phyloP scores from a whole-genome alignment of 2,113 vertebrate genomes.

The Mixornis gularis region DNA sequence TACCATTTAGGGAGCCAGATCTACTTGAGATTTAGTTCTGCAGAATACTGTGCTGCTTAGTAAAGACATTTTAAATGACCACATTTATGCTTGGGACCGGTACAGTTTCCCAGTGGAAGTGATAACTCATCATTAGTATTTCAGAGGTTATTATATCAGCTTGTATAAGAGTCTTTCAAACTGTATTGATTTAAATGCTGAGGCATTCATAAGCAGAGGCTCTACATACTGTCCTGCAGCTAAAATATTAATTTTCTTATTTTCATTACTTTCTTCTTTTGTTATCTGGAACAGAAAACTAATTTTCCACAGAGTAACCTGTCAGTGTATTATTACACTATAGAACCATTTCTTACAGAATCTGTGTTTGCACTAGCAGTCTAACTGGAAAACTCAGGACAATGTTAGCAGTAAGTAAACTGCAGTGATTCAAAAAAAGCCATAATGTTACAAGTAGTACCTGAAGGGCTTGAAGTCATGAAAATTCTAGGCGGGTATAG shows the following conservation, averaged over 20 bases:
- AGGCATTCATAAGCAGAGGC: neutral
- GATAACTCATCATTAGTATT: slow-evolving; percentile 47
- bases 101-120: slow-evolving; percentile 12
- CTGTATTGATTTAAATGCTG: slow-evolving; percentile 15
- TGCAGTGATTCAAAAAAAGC: neutral
- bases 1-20: slow-evolving; percentile 49
- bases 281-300: neutral
- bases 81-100: slow-evolving; percentile 22
- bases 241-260: neutral
- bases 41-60: slow-evolving; percentile 33
- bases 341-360: neutral
- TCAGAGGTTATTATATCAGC: slow-evolving; percentile 39
- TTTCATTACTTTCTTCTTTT: neutral
- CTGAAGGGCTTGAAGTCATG: neutral
- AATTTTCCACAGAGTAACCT: neutral
- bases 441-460: neutral
- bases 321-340: neutral
- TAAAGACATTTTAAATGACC: slow-evolving; percentile 54
- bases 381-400: neutral
- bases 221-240: neutral
- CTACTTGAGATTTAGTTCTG: slow-evolving; percentile 23
- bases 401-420: neutral
- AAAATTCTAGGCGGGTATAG: neutral
- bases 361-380: neutral
- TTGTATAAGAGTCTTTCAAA: slow-evolving; percentile 36